Evolutionary conservation across 2,113 vertebrate genomes (phyloP).

Genomic region (Rattus rattus): DNA sequence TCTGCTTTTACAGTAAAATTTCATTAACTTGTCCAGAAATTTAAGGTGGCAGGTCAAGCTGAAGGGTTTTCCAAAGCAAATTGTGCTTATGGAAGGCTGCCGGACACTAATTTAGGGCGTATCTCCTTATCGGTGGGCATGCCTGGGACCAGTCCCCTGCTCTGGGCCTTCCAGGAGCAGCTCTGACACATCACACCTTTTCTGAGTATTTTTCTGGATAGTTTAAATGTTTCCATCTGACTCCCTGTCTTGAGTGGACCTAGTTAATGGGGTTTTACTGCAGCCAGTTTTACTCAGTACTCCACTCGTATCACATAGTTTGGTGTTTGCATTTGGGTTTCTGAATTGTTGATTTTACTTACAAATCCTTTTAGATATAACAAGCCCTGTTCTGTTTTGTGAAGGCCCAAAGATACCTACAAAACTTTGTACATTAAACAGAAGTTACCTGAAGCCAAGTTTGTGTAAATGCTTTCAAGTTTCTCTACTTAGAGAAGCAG

Average conservation of each 20-base stretch:
- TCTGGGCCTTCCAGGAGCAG: neutral
- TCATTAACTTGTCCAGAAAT: slow-evolving; percentile 60
- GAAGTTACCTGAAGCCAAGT: slow-evolving; percentile 34
- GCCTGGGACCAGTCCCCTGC: neutral
- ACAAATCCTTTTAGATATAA: neutral
- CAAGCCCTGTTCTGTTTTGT: slow-evolving; percentile 49
- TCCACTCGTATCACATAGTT: neutral
- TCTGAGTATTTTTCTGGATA: slow-evolving; percentile 22
- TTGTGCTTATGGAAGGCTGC: neutral
- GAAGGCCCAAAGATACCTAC: slow-evolving; percentile 38
- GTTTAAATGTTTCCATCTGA: slow-evolving; percentile 23
- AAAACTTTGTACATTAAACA: slow-evolving; percentile 45
- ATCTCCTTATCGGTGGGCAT: neutral
- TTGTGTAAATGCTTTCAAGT: slow-evolving; percentile 55
- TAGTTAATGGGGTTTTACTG: slow-evolving; percentile 57
- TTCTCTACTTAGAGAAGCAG: slow-evolving; percentile 61
- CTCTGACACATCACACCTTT: neutral
- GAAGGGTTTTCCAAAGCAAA: slow-evolving; percentile 50
- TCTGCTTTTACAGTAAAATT: slow-evolving; percentile 60
- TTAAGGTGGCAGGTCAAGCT: slow-evolving; percentile 45
- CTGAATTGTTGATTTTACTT: slow-evolving; percentile 57
- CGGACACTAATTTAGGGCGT: slow-evolving; percentile 9
- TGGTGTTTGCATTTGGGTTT: slow-evolving; percentile 65
- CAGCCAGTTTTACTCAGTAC: slow-evolving; percentile 45
- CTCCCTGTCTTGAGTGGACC: slow-evolving; percentile 24